These are phyloP conservation scores for Calcarius lapponicus DNA, from an alignment of 2,797 vertebrate species.

Conservation along the genomic window DNA sequence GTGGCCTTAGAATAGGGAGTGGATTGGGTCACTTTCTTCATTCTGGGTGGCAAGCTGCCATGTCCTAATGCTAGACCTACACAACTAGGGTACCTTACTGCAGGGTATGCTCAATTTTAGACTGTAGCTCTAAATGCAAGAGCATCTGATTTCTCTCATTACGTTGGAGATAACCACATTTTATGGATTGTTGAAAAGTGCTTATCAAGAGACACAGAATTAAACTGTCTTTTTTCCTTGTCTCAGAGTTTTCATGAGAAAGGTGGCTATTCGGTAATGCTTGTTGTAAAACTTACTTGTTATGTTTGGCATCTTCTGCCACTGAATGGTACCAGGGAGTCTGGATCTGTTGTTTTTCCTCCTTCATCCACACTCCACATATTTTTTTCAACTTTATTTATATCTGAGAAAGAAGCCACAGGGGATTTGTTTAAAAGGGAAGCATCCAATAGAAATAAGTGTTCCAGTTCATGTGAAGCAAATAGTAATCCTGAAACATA, in stretches of 20 bases:
- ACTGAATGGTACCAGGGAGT: slow-evolving; percentile 57
- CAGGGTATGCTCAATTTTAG: not conserved
- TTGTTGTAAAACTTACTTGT: slow-evolving; percentile 50
- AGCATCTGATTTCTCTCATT: not conserved
- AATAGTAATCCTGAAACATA: slow-evolving; percentile 44
- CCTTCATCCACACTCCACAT: slow-evolving; percentile 40
- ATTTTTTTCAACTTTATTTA: slow-evolving; percentile 46
- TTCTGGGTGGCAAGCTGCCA: not conserved
- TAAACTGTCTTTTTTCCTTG: not conserved
- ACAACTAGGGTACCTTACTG: not conserved
- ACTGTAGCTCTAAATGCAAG: not conserved
- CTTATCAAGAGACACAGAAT: slow-evolving; percentile 11
- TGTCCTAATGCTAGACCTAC: not conserved
- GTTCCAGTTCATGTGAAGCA: slow-evolving; percentile 6
- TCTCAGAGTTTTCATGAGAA: slow-evolving; percentile 14
- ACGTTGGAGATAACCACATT: not conserved
- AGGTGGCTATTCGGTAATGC: not conserved
- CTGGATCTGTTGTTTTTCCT: slow-evolving; percentile 52
- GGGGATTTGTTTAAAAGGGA: not conserved
- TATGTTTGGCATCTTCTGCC: slow-evolving; percentile 47
- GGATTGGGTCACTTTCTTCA: not conserved
- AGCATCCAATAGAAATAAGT: slow-evolving; percentile 54
- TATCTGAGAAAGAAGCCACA: slow-evolving; percentile 22
- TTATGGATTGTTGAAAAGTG: not conserved
- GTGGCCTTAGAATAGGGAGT: not conserved